Conservation (phyloP, 2,888 invertebrate genomes). For the Cyclophora punctaria region DNA sequence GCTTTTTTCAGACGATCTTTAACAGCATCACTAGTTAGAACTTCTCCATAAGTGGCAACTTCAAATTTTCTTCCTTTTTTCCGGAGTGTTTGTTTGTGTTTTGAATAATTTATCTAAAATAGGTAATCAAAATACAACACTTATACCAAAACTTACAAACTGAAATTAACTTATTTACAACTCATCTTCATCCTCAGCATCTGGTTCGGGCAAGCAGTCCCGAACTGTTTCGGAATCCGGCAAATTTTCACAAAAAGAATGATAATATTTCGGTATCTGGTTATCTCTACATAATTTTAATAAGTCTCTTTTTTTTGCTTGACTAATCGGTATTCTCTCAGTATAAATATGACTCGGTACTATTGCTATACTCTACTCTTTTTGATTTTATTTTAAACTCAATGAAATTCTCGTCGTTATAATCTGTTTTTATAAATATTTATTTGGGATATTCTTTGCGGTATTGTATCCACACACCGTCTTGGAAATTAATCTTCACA, state of each 20-base stretch:
- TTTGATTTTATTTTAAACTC: background rate
- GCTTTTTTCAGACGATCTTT: too few species aligned
- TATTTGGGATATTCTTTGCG: conserved; percentile 5
- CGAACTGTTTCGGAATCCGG: conserved; percentile 1
- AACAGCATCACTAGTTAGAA: too few species aligned
- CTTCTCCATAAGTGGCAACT: too few species aligned
- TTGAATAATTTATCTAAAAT: too few species aligned
- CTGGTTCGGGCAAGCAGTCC: conserved; percentile 2
- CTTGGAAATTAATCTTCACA: conserved; percentile 2
- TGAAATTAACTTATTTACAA: background rate
- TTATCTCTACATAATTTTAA: conserved; percentile 2
- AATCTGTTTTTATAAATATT: background rate
- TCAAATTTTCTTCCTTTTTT: too few species aligned
- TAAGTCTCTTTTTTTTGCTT: conserved; percentile 2
- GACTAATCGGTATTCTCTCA: background rate
- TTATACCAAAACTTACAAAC: too few species aligned
- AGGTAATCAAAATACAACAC: too few species aligned
- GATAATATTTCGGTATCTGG: conserved; percentile 3
- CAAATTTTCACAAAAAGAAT: conserved; percentile 2
- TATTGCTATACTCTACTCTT: background rate
- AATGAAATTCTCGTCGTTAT: background rate
- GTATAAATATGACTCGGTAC: background rate
- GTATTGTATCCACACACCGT: conserved; percentile 10
- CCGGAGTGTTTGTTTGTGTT: too few species aligned
- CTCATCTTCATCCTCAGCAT: conserved; percentile 1